A percentile compares a stretch with the other conserved stretches of the same genome.
These are phyloP conservation scores for Drosophila limbata DNA, from an alignment of 2,888 invertebrate genomes.

Conservation along the genomic window DNA sequence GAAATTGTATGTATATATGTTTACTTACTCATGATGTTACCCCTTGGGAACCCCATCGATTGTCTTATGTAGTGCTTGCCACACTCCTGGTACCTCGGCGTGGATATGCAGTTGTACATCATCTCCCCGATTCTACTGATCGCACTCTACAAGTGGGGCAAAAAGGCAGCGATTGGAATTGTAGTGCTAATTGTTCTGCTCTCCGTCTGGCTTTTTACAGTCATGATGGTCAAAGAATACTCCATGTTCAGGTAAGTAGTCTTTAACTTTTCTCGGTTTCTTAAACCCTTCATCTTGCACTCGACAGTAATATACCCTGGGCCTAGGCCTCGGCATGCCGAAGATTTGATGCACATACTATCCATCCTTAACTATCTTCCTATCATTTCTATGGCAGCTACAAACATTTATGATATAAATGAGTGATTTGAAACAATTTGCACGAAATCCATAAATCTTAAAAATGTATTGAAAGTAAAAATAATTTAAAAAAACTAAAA, in stretches of 20 bases:
- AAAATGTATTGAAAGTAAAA: too few species aligned
- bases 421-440: too few species aligned
- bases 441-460: too few species aligned
- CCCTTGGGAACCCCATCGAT: not conserved
- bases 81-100: slow-evolving; percentile 87
- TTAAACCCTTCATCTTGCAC: not conserved
- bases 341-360: too few species aligned
- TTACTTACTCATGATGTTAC: not conserved
- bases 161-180: slow-evolving; percentile 55
- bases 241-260: slow-evolving; percentile 40
- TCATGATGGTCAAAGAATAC: slow-evolving; percentile 65
- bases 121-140: slow-evolving; percentile 86
- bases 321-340: too few species aligned
- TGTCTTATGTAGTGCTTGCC: slow-evolving; percentile 83
- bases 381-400: too few species aligned
- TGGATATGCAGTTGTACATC: slow-evolving; percentile 87
- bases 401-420: too few species aligned
- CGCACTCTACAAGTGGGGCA: slow-evolving; percentile 83
- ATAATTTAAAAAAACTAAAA: too few species aligned
- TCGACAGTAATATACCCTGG: too few species aligned
- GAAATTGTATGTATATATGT: too few species aligned
- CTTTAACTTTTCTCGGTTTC: not conserved
- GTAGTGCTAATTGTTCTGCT: slow-evolving; percentile 65
- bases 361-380: too few species aligned
- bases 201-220: slow-evolving; percentile 52